Percentiles rank a stretch among this genome's conserved stretches.
These are phyloP conservation scores for Drosophila quinaria DNA, from an alignment of 2,888 invertebrate genomes.

Conservation along the genomic window DNA sequence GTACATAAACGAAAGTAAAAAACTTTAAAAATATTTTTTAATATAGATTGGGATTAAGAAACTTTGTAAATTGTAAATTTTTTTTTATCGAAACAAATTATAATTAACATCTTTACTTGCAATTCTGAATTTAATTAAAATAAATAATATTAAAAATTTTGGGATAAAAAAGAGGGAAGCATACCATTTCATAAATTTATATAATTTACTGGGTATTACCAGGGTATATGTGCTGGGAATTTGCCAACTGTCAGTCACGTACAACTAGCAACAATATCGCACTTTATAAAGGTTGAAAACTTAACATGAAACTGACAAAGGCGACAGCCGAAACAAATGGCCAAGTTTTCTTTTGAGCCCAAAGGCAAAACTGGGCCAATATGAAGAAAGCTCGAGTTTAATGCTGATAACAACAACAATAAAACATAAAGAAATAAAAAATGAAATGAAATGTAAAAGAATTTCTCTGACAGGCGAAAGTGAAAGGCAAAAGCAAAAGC, in stretches of 20 bases:
- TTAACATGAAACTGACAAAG: conserved; percentile 54
- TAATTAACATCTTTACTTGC: too few species aligned
- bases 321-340: conserved; percentile 43
- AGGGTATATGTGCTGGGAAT: conserved; percentile 12
- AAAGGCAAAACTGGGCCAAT: conserved; percentile 17
- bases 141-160: too few species aligned
- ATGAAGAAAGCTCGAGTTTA: conserved; percentile 11
- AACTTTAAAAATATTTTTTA: too few species aligned
- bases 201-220: background rate
- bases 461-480: conserved; percentile 38
- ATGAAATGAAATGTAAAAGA: conserved; percentile 23
- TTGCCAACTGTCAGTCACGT: conserved; percentile 48
- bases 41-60: too few species aligned
- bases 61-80: too few species aligned
- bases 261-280: conserved; percentile 35
- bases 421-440: conserved; percentile 27
- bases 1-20: too few species aligned
- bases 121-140: too few species aligned
- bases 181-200: background rate
- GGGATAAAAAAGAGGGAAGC: background rate
- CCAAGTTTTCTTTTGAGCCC: conserved; percentile 31
- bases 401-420: conserved; percentile 29
- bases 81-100: too few species aligned
- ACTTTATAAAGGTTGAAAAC: conserved; percentile 64
- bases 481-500: conserved; percentile 9